Evolutionary conservation across 2,797 vertebrate genomes (phyloP), one percentile per base, ranked within the genome.

Genomic region (Spheniscus humboldti): DNA sequence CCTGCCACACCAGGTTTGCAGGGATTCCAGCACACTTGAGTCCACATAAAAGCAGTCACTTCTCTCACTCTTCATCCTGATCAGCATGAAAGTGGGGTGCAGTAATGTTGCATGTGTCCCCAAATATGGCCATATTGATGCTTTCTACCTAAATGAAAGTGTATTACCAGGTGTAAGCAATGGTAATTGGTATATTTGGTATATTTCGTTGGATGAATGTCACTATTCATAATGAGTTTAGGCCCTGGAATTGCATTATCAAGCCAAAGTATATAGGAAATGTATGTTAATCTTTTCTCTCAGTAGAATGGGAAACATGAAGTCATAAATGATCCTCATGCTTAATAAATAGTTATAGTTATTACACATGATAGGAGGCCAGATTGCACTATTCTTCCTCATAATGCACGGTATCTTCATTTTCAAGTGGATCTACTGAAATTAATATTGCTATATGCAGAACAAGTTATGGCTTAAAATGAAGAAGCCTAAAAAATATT

Each of bases 321-420:
- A 83, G 25, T 77, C 85, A 88, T 83, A 95, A 92, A 90, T 86
- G 57, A 92, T 86, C n/a, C 37, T 72, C n/a, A 41, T 81, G 13
- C 17, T 90, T 94, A 80, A 93, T 85, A 96, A 92, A 88, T 86
- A 93, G 48, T 83, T 80, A 56, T 22, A 80, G 60, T 47, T 90
- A 92, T 90, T 91, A 39, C 33, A 87, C 7, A 31, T 63, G 33
- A 92, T 77, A 88, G 43, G 55, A 90, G 24, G 47, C 45, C 80
- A 93, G 71, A 92, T 87, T 95, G 63, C 28, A 59, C 71, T 41
- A 90, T 94, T 90, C 75, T 77, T 95, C n/a, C 72, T 91, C 56
- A 71, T 91, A 95, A 92, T 75, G 68, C 27, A 53, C 8, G 10
- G 17, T 83, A 77, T 80, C 75, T 94, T 86, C 43, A 63, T 71